These are phyloP conservation scores for Arrhopalites spinosus DNA, from an alignment of 2,888 invertebrate species.

Conservation along the genomic window DNA sequence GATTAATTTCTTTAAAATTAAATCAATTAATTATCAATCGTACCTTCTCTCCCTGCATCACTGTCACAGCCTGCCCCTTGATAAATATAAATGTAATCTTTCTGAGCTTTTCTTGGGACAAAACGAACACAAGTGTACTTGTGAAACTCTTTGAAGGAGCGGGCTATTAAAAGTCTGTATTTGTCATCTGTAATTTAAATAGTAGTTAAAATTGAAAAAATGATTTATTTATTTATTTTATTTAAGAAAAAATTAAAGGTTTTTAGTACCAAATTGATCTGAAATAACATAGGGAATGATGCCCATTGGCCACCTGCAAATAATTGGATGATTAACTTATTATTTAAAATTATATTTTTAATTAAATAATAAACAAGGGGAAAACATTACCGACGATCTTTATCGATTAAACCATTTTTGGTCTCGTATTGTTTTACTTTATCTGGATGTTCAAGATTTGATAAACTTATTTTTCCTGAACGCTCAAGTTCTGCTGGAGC, in stretches of 20 bases:
- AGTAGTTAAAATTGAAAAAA: background rate
- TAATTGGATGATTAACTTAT: no score
- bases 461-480: background rate
- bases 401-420: conserved; percentile 13
- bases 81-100: conserved; percentile 58
- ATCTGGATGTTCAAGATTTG: background rate
- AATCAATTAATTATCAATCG: conserved; percentile 41
- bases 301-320: conserved; percentile 43
- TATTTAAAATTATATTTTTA: no score
- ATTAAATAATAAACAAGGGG: no score
- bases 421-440: background rate
- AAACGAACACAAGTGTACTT: conserved; percentile 59
- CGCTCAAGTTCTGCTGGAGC: background rate
- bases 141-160: conserved; percentile 58
- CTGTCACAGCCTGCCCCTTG: conserved; percentile 56
- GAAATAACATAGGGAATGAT: conserved; percentile 43
- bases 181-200: background rate
- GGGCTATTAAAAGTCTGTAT: conserved; percentile 51
- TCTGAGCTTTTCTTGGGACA: conserved; percentile 58
- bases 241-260: background rate
- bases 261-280: conserved; percentile 35
- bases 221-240: background rate
- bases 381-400: background rate
- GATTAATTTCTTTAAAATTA: conserved; percentile 60
- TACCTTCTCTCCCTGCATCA: conserved; percentile 36